phyloP scores from a whole-genome alignment of 2,113 vertebrate genomes.

The Hymenochirus boettgeri region DNA sequence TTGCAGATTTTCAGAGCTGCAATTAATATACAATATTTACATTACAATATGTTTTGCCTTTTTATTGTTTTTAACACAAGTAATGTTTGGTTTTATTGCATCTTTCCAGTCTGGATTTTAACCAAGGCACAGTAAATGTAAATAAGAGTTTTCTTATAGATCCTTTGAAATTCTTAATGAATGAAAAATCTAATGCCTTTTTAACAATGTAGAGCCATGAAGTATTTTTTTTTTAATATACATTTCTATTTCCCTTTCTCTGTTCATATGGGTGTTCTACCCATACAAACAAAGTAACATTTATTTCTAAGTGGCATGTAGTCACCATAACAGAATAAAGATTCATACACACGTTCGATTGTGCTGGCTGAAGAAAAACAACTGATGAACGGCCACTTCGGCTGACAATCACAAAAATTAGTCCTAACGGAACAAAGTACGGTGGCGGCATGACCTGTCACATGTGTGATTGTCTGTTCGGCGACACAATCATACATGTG shows the following conservation, averaged over 20 bases:
- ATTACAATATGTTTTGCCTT: slow-evolving; percentile 37
- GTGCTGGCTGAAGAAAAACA: no score
- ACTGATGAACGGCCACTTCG: no score
- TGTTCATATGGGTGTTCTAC: neutral
- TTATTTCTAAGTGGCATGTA: slow-evolving; percentile 9
- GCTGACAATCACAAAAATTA: no score
- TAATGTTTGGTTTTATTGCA: slow-evolving; percentile 55
- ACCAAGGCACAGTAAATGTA: slow-evolving; percentile 53
- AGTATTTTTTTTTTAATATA: neutral
- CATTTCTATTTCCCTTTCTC: slow-evolving; percentile 5
- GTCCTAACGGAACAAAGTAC: no score
- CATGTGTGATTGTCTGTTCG: no score
- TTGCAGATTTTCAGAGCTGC: slow-evolving; percentile 49
- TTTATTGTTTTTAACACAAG: slow-evolving; percentile 48
- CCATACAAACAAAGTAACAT: neutral
- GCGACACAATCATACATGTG: no score
- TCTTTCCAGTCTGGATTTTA: slow-evolving; percentile 45
- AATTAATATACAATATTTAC: slow-evolving; percentile 79
- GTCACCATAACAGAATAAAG: slow-evolving; percentile 20
- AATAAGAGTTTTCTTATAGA: neutral
- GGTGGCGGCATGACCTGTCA: no score
- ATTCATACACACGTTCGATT: no score
- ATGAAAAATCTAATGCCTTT: slow-evolving; percentile 23
- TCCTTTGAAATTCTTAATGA: neutral
- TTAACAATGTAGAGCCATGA: slow-evolving; percentile 22